Base-by-base conservation (phyloP, 2,797 vertebrate species). In the Crocidura indochinensis region DNA sequence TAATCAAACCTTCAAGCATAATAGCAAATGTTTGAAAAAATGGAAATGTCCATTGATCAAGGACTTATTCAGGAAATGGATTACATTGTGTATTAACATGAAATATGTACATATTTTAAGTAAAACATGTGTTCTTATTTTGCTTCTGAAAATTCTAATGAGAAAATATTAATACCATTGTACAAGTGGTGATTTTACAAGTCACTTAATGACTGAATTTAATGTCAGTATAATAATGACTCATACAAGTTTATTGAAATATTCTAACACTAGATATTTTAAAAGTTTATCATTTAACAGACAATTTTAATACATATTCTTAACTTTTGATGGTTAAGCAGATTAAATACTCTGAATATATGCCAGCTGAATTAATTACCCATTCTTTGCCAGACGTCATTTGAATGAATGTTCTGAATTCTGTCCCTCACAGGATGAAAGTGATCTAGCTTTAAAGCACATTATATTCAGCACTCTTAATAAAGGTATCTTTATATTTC, bases 331-430 rank as follows among this genome's bases (percentile, higher is more conserved):
- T 27, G 8, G 26, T 44, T 82, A 85, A 60, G 22, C 44, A 88
- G 79, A 87, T 29, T 71, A 90, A 92, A 72, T 60, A 79, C 2
- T 86, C 71, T 86, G 8, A 90, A 84, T 62, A 31, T 53, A 29
- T 86, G 60, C 10, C 4, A 79, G 87, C 38, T 84, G 26, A 90
- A 56, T 74, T 90, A 44, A 81, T 69, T 29, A 56, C 46, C 14
- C 53, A 82, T 47, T 62, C 2, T 80, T 88, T 88, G 67, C 80
- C n/a, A 49, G 93, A 90, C 72, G 56, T 20, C 75, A 8, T 64
- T 81, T 77, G 14, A 87, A 87, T 38, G 12, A 85, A 74, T 56
- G 4, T 22, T 46, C n/a, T 92, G 29, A 26, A 84, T 84, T 64
- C 24, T 72, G 6, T 92, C 22, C 68, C 46, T 49, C 49, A 56